These are phyloP conservation scores for Papilio demoleus DNA, from an alignment of 2,888 invertebrate genomes.

Conservation along the genomic window DNA sequence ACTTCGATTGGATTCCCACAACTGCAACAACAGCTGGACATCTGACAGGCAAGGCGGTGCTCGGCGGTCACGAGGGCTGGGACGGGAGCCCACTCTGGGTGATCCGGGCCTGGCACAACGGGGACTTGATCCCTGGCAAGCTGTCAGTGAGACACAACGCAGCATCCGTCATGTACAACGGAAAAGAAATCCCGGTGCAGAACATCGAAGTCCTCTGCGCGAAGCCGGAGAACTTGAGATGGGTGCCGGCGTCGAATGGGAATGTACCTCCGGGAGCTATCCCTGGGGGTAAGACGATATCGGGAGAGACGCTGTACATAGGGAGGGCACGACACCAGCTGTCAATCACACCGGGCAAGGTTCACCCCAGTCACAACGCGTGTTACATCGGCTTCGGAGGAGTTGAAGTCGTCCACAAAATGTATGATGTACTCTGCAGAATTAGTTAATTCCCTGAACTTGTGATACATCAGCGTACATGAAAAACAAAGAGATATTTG, in stretches of 20 bases:
- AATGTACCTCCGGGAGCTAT: constrained; percentile 82
- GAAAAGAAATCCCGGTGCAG: constrained; percentile 74
- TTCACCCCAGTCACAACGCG: constrained; percentile 73
- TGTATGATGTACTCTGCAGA: constrained; percentile 75
- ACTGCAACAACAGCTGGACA: constrained; percentile 66
- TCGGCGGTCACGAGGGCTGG: constrained; percentile 79
- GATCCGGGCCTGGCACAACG: constrained; percentile 74
- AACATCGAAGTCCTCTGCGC: constrained; percentile 75
- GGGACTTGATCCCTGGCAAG: constrained; percentile 77
- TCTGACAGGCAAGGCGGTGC: constrained; percentile 69
- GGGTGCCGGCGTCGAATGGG: constrained; percentile 82
- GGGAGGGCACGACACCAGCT: constrained; percentile 83
- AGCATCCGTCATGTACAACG: constrained; percentile 69
- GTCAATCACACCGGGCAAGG: constrained; percentile 83
- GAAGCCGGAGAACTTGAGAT: constrained; percentile 68
- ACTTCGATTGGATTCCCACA: constrained; percentile 73
- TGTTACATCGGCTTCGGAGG: constrained; percentile 76
- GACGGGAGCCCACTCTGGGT: constrained; percentile 79
- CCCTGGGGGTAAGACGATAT: constrained; percentile 76
- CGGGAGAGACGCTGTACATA: constrained; percentile 76
- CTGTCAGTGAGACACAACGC: constrained; percentile 72
- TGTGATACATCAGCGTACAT: neutral
- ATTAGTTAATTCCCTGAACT: constrained; percentile 64
- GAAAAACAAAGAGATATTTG: neutral
- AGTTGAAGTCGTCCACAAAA: constrained; percentile 69